Evolutionary conservation across 2,113 vertebrate species (phyloP), one percentile per base, ranked within the genome.

Genomic region (Hippocampus guttulatus): DNA sequence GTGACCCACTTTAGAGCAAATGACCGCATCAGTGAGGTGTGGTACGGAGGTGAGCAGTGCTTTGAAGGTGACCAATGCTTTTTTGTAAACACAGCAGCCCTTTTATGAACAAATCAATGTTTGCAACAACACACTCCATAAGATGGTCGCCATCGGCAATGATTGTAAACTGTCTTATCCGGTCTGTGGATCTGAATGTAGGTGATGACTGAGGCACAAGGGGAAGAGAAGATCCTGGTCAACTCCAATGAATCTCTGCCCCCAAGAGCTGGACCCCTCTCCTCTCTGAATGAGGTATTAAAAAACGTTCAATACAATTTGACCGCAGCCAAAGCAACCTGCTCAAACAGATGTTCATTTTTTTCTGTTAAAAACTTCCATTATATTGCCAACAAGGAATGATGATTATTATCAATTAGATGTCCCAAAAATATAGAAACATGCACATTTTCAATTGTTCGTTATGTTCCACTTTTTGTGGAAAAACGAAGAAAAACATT

Each of bases 191-290:
- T 65, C 12, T 71, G 2, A 70, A n/a, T 84, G 33, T 33, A 97
- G 95, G 91, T 95, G 68, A 94, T 94, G 90, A 93, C 63, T 77
- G 93, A 95, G 83, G 94, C 92, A 63, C 95, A 96, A 72, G 94
- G 90, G 47, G 95, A 94, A 75, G 95, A 95, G 87, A 96, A 94
- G 84, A 94, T 81, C 66, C 93, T 95, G 2, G 94, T 94, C 69
- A 94, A 95, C 55, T 94, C 95, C 74, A 93, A 95, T 15, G 96
- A 98, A 89, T 91, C 95, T 68, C 91, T 95, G 63, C 93, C 94
- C 1, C 88, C 91, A 74, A 93, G 92, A 67, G 73, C 64, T 3
- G 95, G 95, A 20, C 92, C 95, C 2, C 91, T 97, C 51, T 94
- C 94, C 79, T 92, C 94, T 83, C 90, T 96, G 88, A 94, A 98